Conservation (phyloP, 2,113 vertebrate species). For the Sigmodon hispidus region DNA sequence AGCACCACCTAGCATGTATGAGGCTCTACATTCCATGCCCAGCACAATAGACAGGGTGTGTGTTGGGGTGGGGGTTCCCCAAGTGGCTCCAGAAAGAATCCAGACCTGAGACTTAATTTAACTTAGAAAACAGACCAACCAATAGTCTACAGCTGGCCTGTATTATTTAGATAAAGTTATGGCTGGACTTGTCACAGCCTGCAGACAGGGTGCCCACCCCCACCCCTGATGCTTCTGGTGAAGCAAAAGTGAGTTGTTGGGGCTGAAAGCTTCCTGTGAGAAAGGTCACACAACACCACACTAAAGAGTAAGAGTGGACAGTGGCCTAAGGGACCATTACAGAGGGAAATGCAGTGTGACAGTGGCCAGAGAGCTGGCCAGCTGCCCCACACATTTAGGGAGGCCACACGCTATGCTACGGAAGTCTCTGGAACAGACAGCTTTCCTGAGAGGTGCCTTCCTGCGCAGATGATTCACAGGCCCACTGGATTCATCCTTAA, state of each 20-base stretch:
- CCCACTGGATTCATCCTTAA: not conserved
- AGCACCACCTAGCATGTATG: not conserved
- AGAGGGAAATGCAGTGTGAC: not conserved
- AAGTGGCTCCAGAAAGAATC: not conserved
- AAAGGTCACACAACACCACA: not conserved
- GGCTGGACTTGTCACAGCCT: not conserved
- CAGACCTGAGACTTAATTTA: not conserved
- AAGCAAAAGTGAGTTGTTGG: not conserved
- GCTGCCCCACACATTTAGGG: not conserved
- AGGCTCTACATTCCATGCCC: not conserved
- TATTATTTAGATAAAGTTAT: no score
- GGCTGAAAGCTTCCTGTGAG: not conserved
- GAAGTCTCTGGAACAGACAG: not conserved
- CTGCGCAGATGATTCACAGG: not conserved
- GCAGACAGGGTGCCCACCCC: not conserved
- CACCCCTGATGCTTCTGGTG: not conserved
- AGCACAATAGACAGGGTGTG: not conserved
- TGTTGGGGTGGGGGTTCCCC: not conserved
- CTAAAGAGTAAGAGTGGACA: not conserved
- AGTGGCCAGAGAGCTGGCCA: not conserved
- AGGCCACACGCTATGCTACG: not conserved
- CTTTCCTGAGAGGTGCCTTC: not conserved
- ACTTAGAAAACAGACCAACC: not conserved
- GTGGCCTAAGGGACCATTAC: not conserved
- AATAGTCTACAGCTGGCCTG: not conserved